Conservation (phyloP, 2,797 vertebrate genomes). For the Danionella dracula region DNA sequence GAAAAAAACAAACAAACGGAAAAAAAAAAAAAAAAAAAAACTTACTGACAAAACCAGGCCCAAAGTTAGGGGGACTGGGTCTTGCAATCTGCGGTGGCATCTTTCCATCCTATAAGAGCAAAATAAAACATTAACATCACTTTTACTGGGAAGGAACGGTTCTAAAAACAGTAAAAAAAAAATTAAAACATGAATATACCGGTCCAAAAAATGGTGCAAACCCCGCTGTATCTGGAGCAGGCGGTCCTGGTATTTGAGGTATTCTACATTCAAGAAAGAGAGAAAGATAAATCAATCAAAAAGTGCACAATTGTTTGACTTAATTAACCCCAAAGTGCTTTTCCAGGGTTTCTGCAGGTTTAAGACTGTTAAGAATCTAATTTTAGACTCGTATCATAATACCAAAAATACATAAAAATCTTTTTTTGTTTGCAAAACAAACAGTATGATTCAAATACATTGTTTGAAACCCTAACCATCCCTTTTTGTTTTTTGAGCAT, state of each 20-base stretch:
- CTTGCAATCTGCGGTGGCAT: slow-evolving; percentile 78
- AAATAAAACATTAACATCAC: not conserved
- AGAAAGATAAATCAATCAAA: not conserved
- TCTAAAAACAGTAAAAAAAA: not conserved
- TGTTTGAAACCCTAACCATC: too few relatives aligned
- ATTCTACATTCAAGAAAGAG: slow-evolving; percentile 49
- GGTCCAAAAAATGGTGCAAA: slow-evolving; percentile 67
- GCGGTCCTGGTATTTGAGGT: slow-evolving; percentile 50
- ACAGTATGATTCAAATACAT: too few relatives aligned
- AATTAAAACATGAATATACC: slow-evolving; percentile 56
- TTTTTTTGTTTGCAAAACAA: too few relatives aligned
- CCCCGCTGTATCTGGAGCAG: slow-evolving; percentile 47
- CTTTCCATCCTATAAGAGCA: slow-evolving; percentile 77
- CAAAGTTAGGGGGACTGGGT: slow-evolving; percentile 87
- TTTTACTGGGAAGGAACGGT: not conserved
- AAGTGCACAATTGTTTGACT: too few relatives aligned
- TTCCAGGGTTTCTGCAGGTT: too few relatives aligned
- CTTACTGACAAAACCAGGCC: slow-evolving; percentile 91
- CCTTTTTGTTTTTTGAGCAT: too few relatives aligned
- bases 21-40: slow-evolving; percentile 41
- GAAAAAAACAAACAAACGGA: not conserved
- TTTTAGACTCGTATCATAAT: too few relatives aligned
- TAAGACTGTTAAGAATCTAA: too few relatives aligned
- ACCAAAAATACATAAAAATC: too few relatives aligned
- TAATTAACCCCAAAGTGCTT: too few relatives aligned